Percentiles rank a stretch among this genome's conserved stretches.
phyloP scores from a whole-genome alignment of 2,113 vertebrate species.

The Sclerurus mexicanus region DNA sequence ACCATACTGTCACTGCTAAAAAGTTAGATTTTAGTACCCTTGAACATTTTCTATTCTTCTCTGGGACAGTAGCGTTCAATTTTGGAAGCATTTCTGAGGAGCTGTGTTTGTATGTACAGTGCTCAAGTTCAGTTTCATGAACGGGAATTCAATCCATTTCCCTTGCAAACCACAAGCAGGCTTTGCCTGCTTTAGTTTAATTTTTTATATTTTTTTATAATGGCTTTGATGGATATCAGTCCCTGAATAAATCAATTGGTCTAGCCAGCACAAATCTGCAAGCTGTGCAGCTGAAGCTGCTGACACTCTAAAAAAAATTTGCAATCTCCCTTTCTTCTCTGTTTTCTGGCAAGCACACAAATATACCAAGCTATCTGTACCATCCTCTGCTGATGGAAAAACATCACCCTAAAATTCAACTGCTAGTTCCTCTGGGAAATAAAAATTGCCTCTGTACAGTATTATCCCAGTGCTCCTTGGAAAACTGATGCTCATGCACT shows the following conservation, averaged over 20 bases:
- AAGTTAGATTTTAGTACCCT: neutral
- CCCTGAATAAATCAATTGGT: neutral
- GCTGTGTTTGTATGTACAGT: neutral
- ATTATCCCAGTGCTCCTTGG: neutral
- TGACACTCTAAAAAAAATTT: neutral
- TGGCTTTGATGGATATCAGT: neutral
- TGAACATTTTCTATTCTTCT: neutral
- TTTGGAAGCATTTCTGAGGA: neutral
- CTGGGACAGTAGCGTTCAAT: neutral
- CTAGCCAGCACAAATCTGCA: neutral
- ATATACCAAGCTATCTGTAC: rapidly evolving
- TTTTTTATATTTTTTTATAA: neutral
- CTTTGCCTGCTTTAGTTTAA: neutral
- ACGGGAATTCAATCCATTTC: neutral
- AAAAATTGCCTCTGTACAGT: neutral
- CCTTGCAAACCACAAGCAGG: neutral
- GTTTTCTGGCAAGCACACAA: neutral
- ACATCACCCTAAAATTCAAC: neutral
- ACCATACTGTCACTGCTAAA: neutral
- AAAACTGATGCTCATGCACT: neutral
- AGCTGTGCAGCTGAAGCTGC: neutral
- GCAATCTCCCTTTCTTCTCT: neutral
- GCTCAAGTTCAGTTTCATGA: neutral
- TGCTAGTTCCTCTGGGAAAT: neutral
- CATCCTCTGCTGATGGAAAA: neutral